These are phyloP conservation scores for Mormyrus iriodes DNA, from an alignment of 2,113 vertebrate genomes.

Conservation along the genomic window DNA sequence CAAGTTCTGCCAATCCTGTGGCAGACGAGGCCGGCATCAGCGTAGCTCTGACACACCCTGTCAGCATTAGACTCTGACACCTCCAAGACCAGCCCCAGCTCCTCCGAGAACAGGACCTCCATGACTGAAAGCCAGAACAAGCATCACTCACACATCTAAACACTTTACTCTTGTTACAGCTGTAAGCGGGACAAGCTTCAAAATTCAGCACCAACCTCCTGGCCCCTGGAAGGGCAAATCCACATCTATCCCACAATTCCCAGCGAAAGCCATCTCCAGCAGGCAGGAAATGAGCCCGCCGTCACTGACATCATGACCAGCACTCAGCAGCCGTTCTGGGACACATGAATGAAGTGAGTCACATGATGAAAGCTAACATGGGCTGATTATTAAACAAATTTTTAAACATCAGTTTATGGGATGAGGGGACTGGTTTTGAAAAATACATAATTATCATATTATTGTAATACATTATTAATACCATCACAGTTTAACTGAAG, in stretches of 20 bases:
- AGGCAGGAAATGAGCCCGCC: slow-evolving; percentile 79
- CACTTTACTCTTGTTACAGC: neutral
- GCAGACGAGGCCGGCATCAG: slow-evolving; percentile 60
- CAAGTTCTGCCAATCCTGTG: slow-evolving; percentile 64
- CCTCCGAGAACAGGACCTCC: slow-evolving; percentile 78
- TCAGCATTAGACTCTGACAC: slow-evolving; percentile 50
- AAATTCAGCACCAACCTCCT: slow-evolving; percentile 54
- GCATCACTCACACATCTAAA: neutral
- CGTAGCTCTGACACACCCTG: slow-evolving; percentile 58
- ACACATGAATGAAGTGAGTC: neutral
- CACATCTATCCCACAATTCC: slow-evolving; percentile 75
- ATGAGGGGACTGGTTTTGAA: neutral
- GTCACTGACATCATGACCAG: slow-evolving; percentile 86
- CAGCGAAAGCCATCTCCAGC: slow-evolving; percentile 87
- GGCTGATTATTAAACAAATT: neutral
- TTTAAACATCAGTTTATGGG: neutral
- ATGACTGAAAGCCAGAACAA: slow-evolving; percentile 51
- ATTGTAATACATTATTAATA: neutral
- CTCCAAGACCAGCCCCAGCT: slow-evolving; percentile 79
- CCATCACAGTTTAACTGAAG: neutral
- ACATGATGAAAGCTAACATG: neutral
- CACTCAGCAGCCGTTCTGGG: slow-evolving; percentile 68
- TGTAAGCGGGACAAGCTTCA: neutral
- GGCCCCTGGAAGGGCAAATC: slow-evolving; percentile 57
- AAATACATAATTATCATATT: neutral